phyloP scores from a whole-genome alignment of 92 coral and sea anemone species.

The Desmophyllum pertusum region DNA sequence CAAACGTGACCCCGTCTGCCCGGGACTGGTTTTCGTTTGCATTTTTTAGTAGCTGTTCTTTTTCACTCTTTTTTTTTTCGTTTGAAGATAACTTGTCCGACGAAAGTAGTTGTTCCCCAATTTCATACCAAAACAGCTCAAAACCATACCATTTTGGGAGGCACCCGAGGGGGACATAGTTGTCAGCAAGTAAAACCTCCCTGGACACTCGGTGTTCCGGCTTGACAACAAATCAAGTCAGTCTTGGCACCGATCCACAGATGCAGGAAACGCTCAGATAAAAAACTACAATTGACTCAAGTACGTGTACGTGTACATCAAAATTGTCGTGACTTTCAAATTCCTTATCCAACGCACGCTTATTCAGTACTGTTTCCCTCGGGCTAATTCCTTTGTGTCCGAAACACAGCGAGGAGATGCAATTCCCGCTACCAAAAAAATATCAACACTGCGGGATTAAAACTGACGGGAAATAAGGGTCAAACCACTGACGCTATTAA shows the following conservation, averaged over 20 bases:
- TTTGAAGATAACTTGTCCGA: too few relatives aligned
- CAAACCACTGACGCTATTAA: not conserved
- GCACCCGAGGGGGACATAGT: too few relatives aligned
- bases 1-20: too few relatives aligned
- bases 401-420: not conserved
- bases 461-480: not conserved
- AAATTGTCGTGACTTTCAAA: not conserved
- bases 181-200: not conserved
- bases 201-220: too few relatives aligned
- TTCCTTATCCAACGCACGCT: not conserved
- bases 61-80: too few relatives aligned
- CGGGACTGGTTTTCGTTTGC: too few relatives aligned
- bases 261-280: not conserved
- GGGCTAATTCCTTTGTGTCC: not conserved
- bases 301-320: not conserved
- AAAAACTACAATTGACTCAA: not conserved
- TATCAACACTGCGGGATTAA: not conserved
- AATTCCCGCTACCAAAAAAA: not conserved
- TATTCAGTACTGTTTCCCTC: not conserved
- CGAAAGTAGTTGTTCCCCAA: too few relatives aligned
- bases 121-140: too few relatives aligned
- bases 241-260: not conserved
- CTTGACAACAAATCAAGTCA: not conserved
- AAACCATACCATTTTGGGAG: too few relatives aligned
- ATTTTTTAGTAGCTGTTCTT: too few relatives aligned